Evolutionary conservation across 2,888 invertebrate genomes (phyloP), one percentile per base, ranked within the genome.

Genomic region (Rotaria macrura): DNA sequence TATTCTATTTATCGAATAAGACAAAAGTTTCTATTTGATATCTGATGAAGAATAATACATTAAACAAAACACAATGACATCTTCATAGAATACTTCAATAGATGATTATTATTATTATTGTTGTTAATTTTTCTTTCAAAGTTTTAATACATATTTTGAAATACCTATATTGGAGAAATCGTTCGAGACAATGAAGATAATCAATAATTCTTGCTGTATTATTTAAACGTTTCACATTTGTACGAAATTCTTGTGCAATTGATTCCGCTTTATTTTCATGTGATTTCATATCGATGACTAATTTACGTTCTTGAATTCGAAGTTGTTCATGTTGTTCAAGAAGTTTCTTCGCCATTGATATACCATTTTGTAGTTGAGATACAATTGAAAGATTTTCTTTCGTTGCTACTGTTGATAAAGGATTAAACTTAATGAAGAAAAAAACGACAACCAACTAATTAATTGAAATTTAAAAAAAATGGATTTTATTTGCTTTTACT

Each of bases 231-330:
- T 79, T 79, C 7, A 79, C 43, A n/a, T 23, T 79, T 79, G 43
- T 79, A 43, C 79, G 79, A 79, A 79, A 79, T 12, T 79, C 79
- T 79, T 79, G 79, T 43, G 79, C 79, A 79, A 79, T 40, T 25
- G n/a, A 25, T 43, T 79, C 79, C 2, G 79, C 43, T n/a, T 43
- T 14, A 79, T 43, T n/a, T 43, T 79, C 79, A 43, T 43, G 79
- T 43, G 79, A 43, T 79, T 79, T 79, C 20, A 79, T 43, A 23
- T 38, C 40, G n/a, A 79, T 79, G 6, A 43, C 17, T 79, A 79
- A 79, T 79, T 79, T 79, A n/a, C 43, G 43, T 79, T 79, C 79
- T 43, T 43, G 12, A 43, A 25, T 79, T 79, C 43, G 79, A 2
- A 79, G 43, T 43, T 79, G 43, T 43, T n/a, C 79, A 43, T 79